A percentile compares a stretch with the other conserved stretches of the same genome.
Conservation (phyloP, 2,797 vertebrate species). For the Protosalanx chinensis region DNA sequence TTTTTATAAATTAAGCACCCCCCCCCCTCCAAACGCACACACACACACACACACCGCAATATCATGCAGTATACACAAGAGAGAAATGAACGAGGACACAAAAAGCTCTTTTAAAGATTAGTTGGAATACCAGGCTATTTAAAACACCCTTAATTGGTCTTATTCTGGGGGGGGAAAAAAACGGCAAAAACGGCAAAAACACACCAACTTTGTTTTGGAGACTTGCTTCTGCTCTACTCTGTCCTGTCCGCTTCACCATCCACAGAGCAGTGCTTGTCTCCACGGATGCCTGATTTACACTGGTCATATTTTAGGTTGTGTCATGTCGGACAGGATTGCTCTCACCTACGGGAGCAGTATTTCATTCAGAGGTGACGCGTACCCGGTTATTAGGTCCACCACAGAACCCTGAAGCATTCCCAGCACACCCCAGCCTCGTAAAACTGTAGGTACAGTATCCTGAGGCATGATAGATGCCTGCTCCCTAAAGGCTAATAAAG, state of each 20-base stretch:
- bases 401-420: slow-evolving; percentile 52
- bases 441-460: slow-evolving; percentile 40
- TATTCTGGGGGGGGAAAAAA: slow-evolving; percentile 22
- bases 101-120: slow-evolving; percentile 59
- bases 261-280: slow-evolving; percentile 10
- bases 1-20: slow-evolving; percentile 53
- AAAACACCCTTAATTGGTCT: slow-evolving; percentile 65
- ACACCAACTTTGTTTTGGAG: slow-evolving; percentile 46
- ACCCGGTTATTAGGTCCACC: slow-evolving; percentile 65
- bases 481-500: slow-evolving; percentile 54
- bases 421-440: slow-evolving; percentile 45
- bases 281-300: slow-evolving; percentile 57
- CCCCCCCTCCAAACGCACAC: not conserved
- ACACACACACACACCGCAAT: slow-evolving; percentile 1
- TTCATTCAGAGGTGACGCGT: slow-evolving; percentile 63
- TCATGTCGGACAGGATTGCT: slow-evolving; percentile 55
- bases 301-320: slow-evolving; percentile 55
- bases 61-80: slow-evolving; percentile 44
- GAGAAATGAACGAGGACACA: slow-evolving; percentile 61
- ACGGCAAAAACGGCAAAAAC: slow-evolving; percentile 35
- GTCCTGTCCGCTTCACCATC: not conserved
- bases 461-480: slow-evolving; percentile 57
- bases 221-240: slow-evolving; percentile 20
- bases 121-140: slow-evolving; percentile 42
- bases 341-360: slow-evolving; percentile 55